Evolutionary conservation across 1,140 invertebrate genomes (phyloP), one percentile per base, ranked within the genome.

Genomic region (Fopius arisanus): DNA sequence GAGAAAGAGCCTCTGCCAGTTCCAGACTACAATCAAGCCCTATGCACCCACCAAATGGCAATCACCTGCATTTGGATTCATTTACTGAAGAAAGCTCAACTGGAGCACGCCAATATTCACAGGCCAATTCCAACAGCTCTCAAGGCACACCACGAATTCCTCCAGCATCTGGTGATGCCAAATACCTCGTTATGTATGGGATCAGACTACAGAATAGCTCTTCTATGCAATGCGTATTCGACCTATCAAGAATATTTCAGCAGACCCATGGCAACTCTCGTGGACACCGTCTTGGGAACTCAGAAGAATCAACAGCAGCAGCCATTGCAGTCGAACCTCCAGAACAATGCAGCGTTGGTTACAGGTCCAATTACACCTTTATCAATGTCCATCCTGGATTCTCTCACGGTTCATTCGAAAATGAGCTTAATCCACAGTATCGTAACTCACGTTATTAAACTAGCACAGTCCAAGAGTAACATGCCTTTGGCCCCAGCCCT

Each of bases 361-460:
- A 88, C 85, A 72, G 90, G 89, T 5, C 93, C 94, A 7, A 96
- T 93, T 0, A 92, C 94, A 14, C 97, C 97, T 0, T 87, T 98
- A 12, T 95, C 96, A 0, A 97, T 98, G 93, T 94, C 94, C 28
- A 92, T 98, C 19, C 86, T 98, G 2, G 97, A 99, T 83, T 97
- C 96, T n/a, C 85, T 98, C 14, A 98, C 97, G 0, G 94, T 98
- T 10, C 97, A 98, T 85, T 96, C 96, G 0, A 98, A 98, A 86
- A 98, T 99, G 97, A 97, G 96, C 75, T 87, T 99, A n/a, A 98
- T 98, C 70, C 97, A 98, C 81, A 95, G 94, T 63, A 97, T 97
- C 78, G 95, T 96, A 0, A 94, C 94, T 0, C 93, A 96, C 80
- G 93, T 98, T 0, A 94, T 96, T 14, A 96, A 96, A 83, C 88